phyloP scores from a whole-genome alignment of 1,140 invertebrate species.

The Drosophila bipectinata region DNA sequence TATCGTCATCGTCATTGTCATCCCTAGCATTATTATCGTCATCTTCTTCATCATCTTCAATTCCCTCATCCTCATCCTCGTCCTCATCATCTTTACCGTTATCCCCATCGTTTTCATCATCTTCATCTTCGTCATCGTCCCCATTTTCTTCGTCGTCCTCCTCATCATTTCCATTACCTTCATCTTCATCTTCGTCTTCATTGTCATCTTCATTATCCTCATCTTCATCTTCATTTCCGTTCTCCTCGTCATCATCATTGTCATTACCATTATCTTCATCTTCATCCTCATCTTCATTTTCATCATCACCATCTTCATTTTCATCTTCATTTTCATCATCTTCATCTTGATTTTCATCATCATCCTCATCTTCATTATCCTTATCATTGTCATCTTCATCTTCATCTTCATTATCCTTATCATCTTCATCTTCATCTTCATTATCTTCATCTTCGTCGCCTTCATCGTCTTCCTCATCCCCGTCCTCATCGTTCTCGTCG shows the following conservation, averaged over 20 bases:
- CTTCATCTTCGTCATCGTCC: constrained; percentile 37
- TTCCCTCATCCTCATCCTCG: constrained; percentile 42
- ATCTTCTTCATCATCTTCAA: constrained; percentile 51
- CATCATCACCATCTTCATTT: constrained; percentile 60
- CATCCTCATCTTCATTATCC: constrained; percentile 26
- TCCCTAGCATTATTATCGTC: constrained; percentile 72
- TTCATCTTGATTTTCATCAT: constrained; percentile 68
- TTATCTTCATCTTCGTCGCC: constrained; percentile 81
- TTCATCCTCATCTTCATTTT: constrained; percentile 9
- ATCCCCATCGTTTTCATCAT: constrained; percentile 69
- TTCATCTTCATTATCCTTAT: constrained; percentile 30
- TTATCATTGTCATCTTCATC: constrained; percentile 32
- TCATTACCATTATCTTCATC: constrained; percentile 24
- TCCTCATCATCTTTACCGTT: constrained; percentile 59
- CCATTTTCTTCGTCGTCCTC: constrained; percentile 31
- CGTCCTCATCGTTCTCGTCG: constrained; percentile 26
- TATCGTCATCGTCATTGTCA: constrained; percentile 50
- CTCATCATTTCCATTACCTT: constrained; percentile 70
- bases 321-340: constrained; percentile 63
- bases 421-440: constrained; percentile 33
- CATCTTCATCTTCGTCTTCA: constrained; percentile 35
- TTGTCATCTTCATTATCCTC: constrained; percentile 11
- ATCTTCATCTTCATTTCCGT: constrained; percentile 66
- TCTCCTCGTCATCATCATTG: constrained; percentile 20
- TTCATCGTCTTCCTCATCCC: constrained; percentile 68